phyloP scores from a whole-genome alignment of 2,797 vertebrate genomes.

The Artibeus jamaicensis region DNA sequence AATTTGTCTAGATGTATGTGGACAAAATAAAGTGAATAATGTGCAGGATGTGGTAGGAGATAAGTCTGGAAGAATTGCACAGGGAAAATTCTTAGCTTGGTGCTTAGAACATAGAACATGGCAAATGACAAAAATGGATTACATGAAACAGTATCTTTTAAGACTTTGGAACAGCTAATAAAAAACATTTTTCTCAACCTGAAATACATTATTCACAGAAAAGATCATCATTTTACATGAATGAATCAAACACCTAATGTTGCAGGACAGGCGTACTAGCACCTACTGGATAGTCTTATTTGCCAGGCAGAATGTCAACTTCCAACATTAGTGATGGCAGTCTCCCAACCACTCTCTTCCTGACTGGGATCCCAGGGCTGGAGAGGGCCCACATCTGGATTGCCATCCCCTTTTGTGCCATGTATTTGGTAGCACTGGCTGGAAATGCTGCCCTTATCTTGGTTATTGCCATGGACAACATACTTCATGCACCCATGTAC shows the following conservation, averaged over 20 bases:
- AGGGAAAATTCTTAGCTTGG: background rate
- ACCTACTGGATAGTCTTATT: background rate
- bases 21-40: background rate
- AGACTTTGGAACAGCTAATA: background rate
- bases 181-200: background rate
- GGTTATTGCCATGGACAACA: constrained; percentile 16
- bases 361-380: constrained; percentile 67
- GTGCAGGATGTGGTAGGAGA: background rate
- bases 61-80: background rate
- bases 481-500: constrained; percentile 68
- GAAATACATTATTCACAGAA: background rate
- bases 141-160: background rate
- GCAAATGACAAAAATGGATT: background rate
- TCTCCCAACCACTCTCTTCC: constrained; percentile 46
- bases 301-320: background rate
- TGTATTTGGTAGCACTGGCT: constrained; percentile 63
- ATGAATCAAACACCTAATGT: background rate
- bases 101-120: background rate
- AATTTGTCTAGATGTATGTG: too few relatives aligned
- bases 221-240: background rate
- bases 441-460: constrained; percentile 66
- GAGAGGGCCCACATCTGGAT: constrained; percentile 62
- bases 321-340: constrained; percentile 21
- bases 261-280: background rate
- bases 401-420: constrained; percentile 56